These are phyloP conservation scores for Diprion similis DNA, from an alignment of 1,140 invertebrate species.

Conservation along the genomic window DNA sequence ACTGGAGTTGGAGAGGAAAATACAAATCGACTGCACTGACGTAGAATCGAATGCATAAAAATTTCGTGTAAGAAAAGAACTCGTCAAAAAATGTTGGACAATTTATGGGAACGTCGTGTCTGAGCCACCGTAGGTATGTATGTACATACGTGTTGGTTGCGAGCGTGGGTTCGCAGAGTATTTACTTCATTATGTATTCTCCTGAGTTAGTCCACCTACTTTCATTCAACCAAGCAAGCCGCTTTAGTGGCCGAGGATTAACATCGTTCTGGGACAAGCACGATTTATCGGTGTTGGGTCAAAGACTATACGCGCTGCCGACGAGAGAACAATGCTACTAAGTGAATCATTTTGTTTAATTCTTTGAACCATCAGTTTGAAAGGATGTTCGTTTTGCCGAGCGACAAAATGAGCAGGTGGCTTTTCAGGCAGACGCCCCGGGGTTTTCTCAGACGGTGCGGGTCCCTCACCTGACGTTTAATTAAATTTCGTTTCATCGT, in stretches of 20 bases:
- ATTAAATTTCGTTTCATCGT: not conserved
- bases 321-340: not conserved
- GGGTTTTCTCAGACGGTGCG: not conserved
- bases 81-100: no score
- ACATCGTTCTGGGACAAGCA: not conserved
- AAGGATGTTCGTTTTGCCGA: not conserved
- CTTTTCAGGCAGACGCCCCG: not conserved
- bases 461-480: conserved; percentile 1
- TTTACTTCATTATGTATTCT: no score
- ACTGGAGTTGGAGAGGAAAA: no score
- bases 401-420: conserved; percentile 6
- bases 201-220: no score
- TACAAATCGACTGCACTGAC: no score
- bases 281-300: not conserved
- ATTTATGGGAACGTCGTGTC: no score
- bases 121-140: no score
- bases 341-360: not conserved
- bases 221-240: not conserved
- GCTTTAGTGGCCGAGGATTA: not conserved
- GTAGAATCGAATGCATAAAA: no score
- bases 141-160: no score
- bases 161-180: no score
- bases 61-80: no score
- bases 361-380: not conserved
- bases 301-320: conserved; percentile 2